Evolutionary conservation across 1,140 invertebrate species (phyloP).

Genomic region (Pantala flavescens): DNA sequence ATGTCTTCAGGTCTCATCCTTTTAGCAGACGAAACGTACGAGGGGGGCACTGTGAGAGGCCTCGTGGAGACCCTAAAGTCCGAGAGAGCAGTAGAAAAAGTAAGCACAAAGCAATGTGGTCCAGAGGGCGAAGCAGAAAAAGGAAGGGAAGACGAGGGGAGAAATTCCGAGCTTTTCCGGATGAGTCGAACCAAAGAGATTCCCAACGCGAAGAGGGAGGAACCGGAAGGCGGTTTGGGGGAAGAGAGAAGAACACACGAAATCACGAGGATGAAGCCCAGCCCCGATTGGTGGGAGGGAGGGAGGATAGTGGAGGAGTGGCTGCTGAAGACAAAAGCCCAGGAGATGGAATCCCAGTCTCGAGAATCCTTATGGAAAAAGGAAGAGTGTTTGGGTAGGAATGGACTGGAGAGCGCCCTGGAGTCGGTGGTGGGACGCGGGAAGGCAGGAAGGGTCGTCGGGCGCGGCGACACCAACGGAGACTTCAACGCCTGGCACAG

Average conservation of each 20-base stretch:
- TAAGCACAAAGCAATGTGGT: not conserved
- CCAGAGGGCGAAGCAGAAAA: not conserved
- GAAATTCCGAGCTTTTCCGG: too few relatives aligned
- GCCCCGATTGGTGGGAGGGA: not conserved
- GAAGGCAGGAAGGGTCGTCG: too few relatives aligned
- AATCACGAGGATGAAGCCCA: not conserved
- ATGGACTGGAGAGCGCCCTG: too few relatives aligned
- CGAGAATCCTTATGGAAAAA: not conserved
- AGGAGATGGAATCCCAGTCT: not conserved
- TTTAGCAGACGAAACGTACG: not conserved
- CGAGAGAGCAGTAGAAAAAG: not conserved
- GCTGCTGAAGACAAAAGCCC: not conserved
- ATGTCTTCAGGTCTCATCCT: not conserved
- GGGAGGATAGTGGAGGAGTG: not conserved
- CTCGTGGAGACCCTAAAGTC: not conserved
- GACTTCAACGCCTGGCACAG: not conserved
- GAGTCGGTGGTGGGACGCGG: too few relatives aligned
- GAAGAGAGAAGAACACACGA: not conserved
- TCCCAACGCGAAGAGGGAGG: too few relatives aligned
- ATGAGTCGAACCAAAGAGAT: too few relatives aligned
- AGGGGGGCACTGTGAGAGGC: not conserved
- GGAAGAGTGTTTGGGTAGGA: too few relatives aligned
- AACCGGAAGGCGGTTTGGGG: not conserved
- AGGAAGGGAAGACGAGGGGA: not conserved
- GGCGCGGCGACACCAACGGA: not conserved